Base-by-base conservation (phyloP, 2,113 vertebrate genomes). In the Sinocyclocheilus maitianheensis region DNA sequence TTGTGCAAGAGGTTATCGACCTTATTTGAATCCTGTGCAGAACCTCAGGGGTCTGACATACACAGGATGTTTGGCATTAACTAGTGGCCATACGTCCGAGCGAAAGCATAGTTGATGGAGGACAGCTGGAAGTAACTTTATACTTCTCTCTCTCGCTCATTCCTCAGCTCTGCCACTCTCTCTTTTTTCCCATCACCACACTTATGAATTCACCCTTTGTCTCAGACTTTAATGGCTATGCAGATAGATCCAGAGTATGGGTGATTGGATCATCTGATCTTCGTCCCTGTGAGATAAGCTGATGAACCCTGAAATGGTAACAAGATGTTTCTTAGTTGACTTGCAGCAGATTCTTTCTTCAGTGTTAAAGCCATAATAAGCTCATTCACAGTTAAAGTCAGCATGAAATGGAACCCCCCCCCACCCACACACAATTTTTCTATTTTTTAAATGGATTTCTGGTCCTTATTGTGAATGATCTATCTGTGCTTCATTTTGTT, bases 121-220 rank as follows among this genome's bases (percentile, higher is more conserved):
- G 93, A 94, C 94, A 94, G 94, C 94, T 94, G 94, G 92, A 92
- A 90, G 94, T 93, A 95, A 95, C 94, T 89, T 48, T 94, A 95
- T 88, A 89, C 92, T 72, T 90, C 55, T 91, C 91, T 65, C 91
- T 69, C 91, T 94, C 93, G 94, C 94, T 94, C 94, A 92, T 91
- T 91, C 90, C 37, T 18, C 87, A 90, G 92, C 92, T 91, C 94
- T 93, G 92, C 92, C 87, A 78, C 77, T 92, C 89, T 92, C 92
- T 74, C 71, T 43, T 74, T 91, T 94, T 95, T 95, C 94, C 94
- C 94, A 94, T 92, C 92, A 85, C 88, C 81, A 87, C 88, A 69
- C 85, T 85, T 91, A 94, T 94, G 93, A 95, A 95, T 95, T 89
- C 93, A 90, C 89, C 91, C 94, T 92, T 95, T 95, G 94, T 95